Percentiles rank a stretch among this genome's conserved stretches.
phyloP scores from a whole-genome alignment of 2,888 invertebrate genomes.

The Parapristionchus giblindavisi region DNA sequence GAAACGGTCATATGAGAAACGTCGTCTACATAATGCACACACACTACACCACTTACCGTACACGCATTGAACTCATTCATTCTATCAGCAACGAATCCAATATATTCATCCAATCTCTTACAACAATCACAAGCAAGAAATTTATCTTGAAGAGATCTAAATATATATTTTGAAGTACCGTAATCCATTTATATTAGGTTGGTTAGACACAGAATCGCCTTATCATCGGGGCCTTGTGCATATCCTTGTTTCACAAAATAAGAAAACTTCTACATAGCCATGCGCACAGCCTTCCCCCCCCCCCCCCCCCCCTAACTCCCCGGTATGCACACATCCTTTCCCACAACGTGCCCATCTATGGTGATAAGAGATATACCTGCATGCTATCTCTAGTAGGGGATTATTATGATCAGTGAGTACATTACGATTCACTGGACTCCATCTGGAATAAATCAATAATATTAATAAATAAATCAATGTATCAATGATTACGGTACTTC shows the following conservation, averaged over 20 bases:
- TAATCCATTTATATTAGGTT: background rate
- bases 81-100: conserved; percentile 37
- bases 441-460: conserved; percentile 39
- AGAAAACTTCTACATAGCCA: no score
- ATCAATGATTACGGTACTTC: conserved; percentile 25
- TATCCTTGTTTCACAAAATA: no score
- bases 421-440: conserved; percentile 45
- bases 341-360: background rate
- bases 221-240: no score
- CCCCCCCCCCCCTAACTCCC: no score
- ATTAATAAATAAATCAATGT: background rate
- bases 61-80: conserved; percentile 32
- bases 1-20: background rate
- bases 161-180: background rate
- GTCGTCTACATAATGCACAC: background rate
- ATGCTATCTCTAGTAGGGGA: conserved; percentile 44
- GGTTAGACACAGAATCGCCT: background rate
- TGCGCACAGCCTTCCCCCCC: no score
- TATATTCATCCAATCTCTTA: conserved; percentile 44
- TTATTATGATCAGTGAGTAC: conserved; percentile 43
- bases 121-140: conserved; percentile 39
- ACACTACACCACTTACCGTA: conserved; percentile 3
- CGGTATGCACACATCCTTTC: no score
- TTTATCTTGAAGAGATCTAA: conserved; percentile 37
- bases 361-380: conserved; percentile 13